phyloP scores from a whole-genome alignment of 2,888 invertebrate species.

The Tortricodes alternella region DNA sequence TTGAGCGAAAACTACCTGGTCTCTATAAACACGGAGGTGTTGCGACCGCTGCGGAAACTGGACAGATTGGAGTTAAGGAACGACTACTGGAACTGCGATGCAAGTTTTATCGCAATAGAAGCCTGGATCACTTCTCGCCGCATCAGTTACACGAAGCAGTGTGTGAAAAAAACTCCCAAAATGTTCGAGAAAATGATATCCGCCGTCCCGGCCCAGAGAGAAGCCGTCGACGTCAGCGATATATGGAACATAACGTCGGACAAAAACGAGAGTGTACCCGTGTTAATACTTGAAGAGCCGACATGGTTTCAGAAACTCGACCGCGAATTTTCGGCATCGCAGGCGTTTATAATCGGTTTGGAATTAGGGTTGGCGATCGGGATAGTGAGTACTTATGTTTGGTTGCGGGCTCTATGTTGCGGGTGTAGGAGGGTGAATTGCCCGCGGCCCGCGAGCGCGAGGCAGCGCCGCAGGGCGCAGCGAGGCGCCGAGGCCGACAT shows the following conservation, averaged over 20 bases:
- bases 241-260: slow-evolving; percentile 67
- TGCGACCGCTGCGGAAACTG: slow-evolving; percentile 74
- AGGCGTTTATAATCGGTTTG: slow-evolving; percentile 70
- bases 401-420: slow-evolving; percentile 66
- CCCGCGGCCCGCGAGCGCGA: slow-evolving; percentile 46
- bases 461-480: slow-evolving; percentile 51
- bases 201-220: slow-evolving; percentile 60
- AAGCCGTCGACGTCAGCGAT: slow-evolving; percentile 62
- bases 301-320: slow-evolving; percentile 70
- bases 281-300: slow-evolving; percentile 43
- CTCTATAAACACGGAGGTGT: slow-evolving; percentile 70
- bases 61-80: slow-evolving; percentile 77
- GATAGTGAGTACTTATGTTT: slow-evolving; percentile 69
- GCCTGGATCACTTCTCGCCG: slow-evolving; percentile 63
- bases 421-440: slow-evolving; percentile 55
- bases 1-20: slow-evolving; percentile 84
- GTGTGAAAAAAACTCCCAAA: slow-evolving; percentile 64
- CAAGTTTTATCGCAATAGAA: slow-evolving; percentile 64
- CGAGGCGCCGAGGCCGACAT: slow-evolving; percentile 58
- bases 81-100: slow-evolving; percentile 83
- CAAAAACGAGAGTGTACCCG: slow-evolving; percentile 43
- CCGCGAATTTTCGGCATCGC: slow-evolving; percentile 67
- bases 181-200: slow-evolving; percentile 83
- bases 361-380: slow-evolving; percentile 72
- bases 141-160: slow-evolving; percentile 74